These are phyloP conservation scores for Siniperca chuatsi DNA, from an alignment of 2,113 vertebrate species.

Conservation along the genomic window DNA sequence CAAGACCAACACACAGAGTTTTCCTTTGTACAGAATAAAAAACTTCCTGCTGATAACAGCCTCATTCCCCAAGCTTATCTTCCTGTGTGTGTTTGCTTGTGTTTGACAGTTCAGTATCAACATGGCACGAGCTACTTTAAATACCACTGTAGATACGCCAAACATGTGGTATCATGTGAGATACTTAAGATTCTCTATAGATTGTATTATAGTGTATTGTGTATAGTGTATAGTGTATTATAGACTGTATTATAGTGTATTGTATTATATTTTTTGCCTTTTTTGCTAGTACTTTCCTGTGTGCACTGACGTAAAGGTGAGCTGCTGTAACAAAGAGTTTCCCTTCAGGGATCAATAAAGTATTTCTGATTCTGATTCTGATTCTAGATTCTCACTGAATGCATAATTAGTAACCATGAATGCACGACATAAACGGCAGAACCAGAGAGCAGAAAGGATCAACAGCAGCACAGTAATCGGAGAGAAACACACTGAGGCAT, in stretches of 20 bases:
- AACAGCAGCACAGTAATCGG: background rate
- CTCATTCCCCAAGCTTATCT: conserved; percentile 38
- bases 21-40: conserved; percentile 54
- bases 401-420: conserved; percentile 36
- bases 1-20: conserved; percentile 70
- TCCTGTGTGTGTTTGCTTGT: conserved; percentile 66
- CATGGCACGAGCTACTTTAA: conserved; percentile 28
- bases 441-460: background rate
- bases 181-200: background rate
- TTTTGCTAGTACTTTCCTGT: too few species aligned
- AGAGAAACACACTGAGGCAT: background rate
- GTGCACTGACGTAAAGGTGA: too few species aligned
- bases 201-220: too few species aligned
- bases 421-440: conserved; percentile 3
- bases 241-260: too few species aligned
- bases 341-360: too few species aligned
- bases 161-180: conserved; percentile 19
- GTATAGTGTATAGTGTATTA: too few species aligned
- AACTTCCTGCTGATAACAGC: conserved; percentile 61
- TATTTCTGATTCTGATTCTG: too few species aligned
- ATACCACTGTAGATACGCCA: conserved; percentile 27
- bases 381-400: background rate
- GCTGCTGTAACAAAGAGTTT: too few species aligned
- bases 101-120: conserved; percentile 70
- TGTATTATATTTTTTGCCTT: too few species aligned